These are phyloP conservation scores for Falcunculus frontatus DNA, from an alignment of 2,113 vertebrate species.

Conservation along the genomic window DNA sequence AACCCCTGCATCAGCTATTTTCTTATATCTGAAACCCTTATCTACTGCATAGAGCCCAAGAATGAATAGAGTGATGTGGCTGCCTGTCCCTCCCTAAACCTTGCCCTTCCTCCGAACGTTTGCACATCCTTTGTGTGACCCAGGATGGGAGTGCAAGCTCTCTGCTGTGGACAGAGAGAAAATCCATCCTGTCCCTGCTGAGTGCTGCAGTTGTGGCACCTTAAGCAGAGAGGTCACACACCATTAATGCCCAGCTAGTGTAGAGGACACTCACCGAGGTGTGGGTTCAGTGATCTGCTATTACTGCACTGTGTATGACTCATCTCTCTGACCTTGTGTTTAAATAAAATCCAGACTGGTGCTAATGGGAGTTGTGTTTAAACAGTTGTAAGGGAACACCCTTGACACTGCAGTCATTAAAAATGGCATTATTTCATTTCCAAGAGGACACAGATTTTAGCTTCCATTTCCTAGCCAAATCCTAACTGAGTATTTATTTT, in stretches of 20 bases:
- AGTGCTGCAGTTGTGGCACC: background rate
- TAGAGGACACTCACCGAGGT: background rate
- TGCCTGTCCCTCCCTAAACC: background rate
- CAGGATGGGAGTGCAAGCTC: background rate
- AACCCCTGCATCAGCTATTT: background rate
- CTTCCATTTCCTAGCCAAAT: background rate
- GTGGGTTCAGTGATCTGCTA: background rate
- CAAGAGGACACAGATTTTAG: background rate
- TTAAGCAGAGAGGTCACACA: background rate
- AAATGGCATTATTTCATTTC: background rate
- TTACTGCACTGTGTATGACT: background rate
- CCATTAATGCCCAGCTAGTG: background rate
- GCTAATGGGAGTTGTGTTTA: background rate
- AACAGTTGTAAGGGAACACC: background rate
- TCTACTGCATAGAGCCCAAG: background rate
- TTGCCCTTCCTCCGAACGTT: background rate
- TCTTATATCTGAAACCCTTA: fast-evolving
- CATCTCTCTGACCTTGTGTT: background rate
- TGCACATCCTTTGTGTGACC: background rate
- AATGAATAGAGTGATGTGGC: fast-evolving
- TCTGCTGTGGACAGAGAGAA: background rate
- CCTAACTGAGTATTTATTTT: background rate
- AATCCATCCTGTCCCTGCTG: background rate
- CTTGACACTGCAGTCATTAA: background rate
- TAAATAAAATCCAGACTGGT: background rate